phyloP scores from a whole-genome alignment of 92 coral and sea anemone genomes.

The Porites divaricata region DNA sequence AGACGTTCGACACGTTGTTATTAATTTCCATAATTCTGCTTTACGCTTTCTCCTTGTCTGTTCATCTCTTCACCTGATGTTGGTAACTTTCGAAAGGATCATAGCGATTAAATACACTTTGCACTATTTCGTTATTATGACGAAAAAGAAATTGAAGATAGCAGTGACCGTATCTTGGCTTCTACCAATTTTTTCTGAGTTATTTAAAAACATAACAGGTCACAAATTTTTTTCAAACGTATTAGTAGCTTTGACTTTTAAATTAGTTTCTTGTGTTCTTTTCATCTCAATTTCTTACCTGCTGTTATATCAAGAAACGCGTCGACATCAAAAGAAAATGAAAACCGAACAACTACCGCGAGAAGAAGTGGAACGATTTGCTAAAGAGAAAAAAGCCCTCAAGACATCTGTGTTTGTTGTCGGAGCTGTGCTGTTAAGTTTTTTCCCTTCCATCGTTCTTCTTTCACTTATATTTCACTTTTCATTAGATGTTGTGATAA shows the following conservation, averaged over 20 bases:
- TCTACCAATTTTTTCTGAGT: background rate
- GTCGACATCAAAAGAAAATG: background rate
- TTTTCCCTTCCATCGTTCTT: background rate
- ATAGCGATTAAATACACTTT: conserved; percentile 4
- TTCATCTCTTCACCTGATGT: conserved; percentile 15
- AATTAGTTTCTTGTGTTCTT: background rate
- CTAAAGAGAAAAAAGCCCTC: background rate
- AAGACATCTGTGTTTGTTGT: conserved; percentile 7
- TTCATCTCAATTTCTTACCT: conserved; percentile 1
- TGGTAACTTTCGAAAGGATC: conserved; percentile 7
- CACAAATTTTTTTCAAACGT: background rate
- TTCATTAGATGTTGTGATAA: too few relatives aligned
- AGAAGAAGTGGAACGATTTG: background rate
- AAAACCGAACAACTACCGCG: conserved; percentile 10
- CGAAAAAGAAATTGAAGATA: background rate
- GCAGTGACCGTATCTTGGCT: background rate
- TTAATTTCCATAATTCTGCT: background rate
- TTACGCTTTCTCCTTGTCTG: background rate
- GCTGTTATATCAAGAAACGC: background rate
- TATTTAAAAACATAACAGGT: background rate
- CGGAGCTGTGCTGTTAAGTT: background rate
- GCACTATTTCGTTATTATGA: background rate
- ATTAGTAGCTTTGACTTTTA: background rate
- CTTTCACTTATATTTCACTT: background rate
- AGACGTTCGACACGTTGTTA: background rate